Evolutionary conservation across 2,797 vertebrate genomes (phyloP).

Genomic region (Varecia variegata): DNA sequence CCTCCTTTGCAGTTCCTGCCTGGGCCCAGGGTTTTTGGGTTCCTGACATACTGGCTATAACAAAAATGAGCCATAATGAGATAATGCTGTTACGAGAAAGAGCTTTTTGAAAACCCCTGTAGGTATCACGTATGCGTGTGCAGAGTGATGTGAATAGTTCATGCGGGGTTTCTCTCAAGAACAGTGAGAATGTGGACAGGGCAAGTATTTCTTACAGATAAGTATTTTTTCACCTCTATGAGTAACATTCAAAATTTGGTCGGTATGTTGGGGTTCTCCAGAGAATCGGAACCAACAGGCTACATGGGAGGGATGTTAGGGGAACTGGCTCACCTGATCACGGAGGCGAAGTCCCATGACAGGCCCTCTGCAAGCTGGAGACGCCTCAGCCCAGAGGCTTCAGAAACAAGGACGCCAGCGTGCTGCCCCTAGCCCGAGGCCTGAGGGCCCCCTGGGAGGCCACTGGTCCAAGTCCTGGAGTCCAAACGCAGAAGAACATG

Average conservation of each 20-base stretch:
- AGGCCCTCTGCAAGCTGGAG: background rate
- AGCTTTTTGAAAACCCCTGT: background rate
- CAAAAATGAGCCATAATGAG: background rate
- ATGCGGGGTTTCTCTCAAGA: background rate
- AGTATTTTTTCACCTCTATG: background rate
- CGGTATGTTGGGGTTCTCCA: background rate
- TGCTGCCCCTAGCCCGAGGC: background rate
- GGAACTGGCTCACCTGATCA: background rate
- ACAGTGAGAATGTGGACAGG: background rate
- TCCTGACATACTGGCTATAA: background rate
- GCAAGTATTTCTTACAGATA: background rate
- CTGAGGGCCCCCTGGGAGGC: background rate
- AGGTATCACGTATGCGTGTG: background rate
- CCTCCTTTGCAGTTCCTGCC: background rate
- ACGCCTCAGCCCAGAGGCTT: background rate
- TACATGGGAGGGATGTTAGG: background rate
- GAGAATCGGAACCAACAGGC: background rate
- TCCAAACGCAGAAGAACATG: background rate
- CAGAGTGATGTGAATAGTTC: background rate
- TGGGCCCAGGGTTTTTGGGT: background rate
- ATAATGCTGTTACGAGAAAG: background rate
- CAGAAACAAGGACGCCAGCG: background rate
- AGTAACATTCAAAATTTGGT: background rate
- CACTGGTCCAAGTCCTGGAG: background rate
- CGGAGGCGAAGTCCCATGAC: background rate